Base-by-base conservation (phyloP, 2,888 invertebrate species). In the Sisyra nigra region DNA sequence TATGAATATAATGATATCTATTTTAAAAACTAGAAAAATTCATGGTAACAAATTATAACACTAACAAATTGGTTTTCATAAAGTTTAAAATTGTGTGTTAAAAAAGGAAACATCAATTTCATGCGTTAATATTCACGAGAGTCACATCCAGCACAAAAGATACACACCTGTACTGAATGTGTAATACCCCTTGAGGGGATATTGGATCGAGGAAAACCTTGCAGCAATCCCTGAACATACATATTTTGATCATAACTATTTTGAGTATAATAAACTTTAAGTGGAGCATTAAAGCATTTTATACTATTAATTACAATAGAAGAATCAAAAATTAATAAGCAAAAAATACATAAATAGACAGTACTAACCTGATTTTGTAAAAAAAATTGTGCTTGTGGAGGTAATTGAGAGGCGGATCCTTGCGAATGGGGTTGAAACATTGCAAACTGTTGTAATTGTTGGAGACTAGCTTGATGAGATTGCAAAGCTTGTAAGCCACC, bases 351-450 rank as follows among this genome's bases (percentile, higher is more conserved):
- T 40, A 24, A 30, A 6, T 6, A 40, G n/a, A 3, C 11, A 19
- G 11, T 32, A 51, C 57, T 55, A 56, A 79, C 79, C 72, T 78
- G 82, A 61, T 82, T 83, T 58, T 83, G 83, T 43, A 84, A 62
- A 59, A 83, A 75, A 57, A 82, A 80, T 57, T 82, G 83, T 15
- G 80, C 72, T 52, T 74, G 75, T 4, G 79, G 66, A 36, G 68
- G 66, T 45, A 69, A 54, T 52, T 67, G 64, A 24, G 62, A 59
- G 44, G 68, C 60, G 43, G 65, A 63, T 18, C 66, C 62, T 55
- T 67, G 65, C 43, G 73, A 62, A 54, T 67, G 65, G 42, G 73
- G 75, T 50, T 71, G 75, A 53, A 76, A 68, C 65, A 77, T 69
- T 44, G 76, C 72, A 52, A 77, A 67, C 53, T 77, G 77, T 53